A percentile compares a stretch with the other conserved stretches of the same genome.
Conservation (phyloP, 2,797 vertebrate species). For the Carduelis carduelis region DNA sequence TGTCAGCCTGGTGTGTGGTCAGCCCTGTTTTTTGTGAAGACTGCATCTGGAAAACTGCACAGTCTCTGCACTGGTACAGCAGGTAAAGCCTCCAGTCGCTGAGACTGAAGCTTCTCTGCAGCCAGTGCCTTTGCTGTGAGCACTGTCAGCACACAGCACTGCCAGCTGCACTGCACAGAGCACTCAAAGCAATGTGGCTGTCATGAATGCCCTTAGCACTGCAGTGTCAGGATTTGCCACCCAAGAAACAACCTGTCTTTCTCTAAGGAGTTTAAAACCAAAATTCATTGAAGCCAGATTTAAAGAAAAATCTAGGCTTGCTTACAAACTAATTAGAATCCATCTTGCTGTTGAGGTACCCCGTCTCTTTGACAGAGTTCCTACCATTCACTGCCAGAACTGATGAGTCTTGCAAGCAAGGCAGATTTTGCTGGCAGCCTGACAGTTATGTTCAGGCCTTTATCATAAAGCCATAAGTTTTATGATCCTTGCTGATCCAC, state of each 20-base stretch:
- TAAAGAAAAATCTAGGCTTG: background rate
- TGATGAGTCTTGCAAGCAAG: background rate
- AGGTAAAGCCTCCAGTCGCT: background rate
- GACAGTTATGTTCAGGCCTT: background rate
- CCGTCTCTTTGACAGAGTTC: background rate
- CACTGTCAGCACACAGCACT: background rate
- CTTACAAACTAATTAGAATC: background rate
- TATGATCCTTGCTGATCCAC: background rate
- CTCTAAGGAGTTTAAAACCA: background rate
- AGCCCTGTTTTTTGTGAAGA: background rate
- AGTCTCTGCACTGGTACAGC: background rate
- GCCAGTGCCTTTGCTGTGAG: background rate
- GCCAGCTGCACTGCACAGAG: background rate
- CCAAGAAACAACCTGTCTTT: background rate
- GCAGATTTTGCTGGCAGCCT: conserved; percentile 17
- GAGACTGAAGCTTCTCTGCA: background rate
- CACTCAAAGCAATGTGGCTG: background rate
- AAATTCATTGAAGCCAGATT: background rate
- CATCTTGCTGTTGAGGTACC: background rate
- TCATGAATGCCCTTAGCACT: background rate
- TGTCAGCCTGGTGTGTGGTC: background rate
- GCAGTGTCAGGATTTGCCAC: background rate
- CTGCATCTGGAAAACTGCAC: background rate
- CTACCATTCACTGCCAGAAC: background rate
- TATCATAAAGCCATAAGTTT: background rate